phyloP scores from a whole-genome alignment of 1,140 invertebrate genomes.

The Papilio polytes region DNA sequence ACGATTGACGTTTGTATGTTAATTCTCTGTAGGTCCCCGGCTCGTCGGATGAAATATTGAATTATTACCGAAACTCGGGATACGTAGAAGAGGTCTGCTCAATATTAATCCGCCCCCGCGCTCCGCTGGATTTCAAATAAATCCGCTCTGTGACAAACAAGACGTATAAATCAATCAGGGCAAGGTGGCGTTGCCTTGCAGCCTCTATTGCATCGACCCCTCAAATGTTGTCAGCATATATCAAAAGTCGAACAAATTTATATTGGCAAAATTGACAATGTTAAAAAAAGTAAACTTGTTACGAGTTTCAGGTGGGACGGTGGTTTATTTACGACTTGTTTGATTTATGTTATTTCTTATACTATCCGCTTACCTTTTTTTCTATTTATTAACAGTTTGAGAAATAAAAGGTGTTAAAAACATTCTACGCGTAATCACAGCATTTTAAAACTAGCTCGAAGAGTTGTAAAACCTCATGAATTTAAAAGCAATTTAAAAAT shows the following conservation, averaged over 20 bases:
- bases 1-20: constrained; percentile 84
- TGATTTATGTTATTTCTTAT: constrained; percentile 68
- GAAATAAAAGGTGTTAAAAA: not conserved
- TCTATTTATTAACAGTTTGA: not conserved
- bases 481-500: constrained; percentile 27
- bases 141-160: constrained; percentile 84
- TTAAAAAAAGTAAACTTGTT: constrained; percentile 77
- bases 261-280: constrained; percentile 77
- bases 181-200: constrained; percentile 76
- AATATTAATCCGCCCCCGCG: constrained; percentile 77
- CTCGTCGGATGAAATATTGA: constrained; percentile 82
- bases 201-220: constrained; percentile 73
- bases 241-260: constrained; percentile 79
- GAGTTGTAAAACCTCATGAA: not conserved
- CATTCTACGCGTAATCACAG: not conserved
- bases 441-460: not conserved
- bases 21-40: constrained; percentile 77
- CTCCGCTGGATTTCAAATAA: constrained; percentile 84
- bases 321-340: constrained; percentile 71
- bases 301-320: constrained; percentile 70
- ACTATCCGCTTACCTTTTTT: not conserved
- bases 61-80: constrained; percentile 80
- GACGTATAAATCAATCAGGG: constrained; percentile 84
- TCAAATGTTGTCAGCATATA: constrained; percentile 65
- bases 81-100: constrained; percentile 75